Percentiles rank a stretch among this genome's conserved stretches.
Evolutionary conservation across 2,888 invertebrate genomes (phyloP).

Genomic region (Tortricodes alternella): DNA sequence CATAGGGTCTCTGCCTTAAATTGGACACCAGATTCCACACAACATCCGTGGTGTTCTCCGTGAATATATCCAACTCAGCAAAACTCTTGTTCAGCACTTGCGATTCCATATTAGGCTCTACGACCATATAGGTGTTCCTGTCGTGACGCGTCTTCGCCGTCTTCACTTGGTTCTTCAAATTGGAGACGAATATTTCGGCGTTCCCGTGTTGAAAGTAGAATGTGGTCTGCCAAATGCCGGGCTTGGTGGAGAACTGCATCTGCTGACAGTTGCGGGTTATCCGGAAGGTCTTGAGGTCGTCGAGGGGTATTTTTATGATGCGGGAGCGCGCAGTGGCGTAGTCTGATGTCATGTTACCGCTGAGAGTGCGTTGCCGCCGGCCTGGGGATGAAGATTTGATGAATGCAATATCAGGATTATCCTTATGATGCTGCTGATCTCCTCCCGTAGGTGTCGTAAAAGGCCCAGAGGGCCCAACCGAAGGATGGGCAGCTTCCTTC

Average conservation of each 20-base stretch:
- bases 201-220: slow-evolving; percentile 95
- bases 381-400: slow-evolving; percentile 62
- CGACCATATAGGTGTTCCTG: slow-evolving; percentile 84
- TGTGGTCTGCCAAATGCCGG: slow-evolving; percentile 86
- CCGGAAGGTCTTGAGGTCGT: slow-evolving; percentile 69
- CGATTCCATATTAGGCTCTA: slow-evolving; percentile 84
- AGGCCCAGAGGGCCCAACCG: too few relatives aligned
- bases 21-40: slow-evolving; percentile 84
- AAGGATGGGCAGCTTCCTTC: too few relatives aligned
- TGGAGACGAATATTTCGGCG: slow-evolving; percentile 88
- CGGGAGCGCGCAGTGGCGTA: slow-evolving; percentile 70
- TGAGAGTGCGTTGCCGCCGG: slow-evolving; percentile 84
- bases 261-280: slow-evolving; percentile 70
- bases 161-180: slow-evolving; percentile 84
- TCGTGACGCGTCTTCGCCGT: slow-evolving; percentile 88
- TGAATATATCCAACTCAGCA: slow-evolving; percentile 92
- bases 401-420: too few relatives aligned
- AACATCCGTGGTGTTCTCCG: slow-evolving; percentile 85
- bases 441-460: too few relatives aligned
- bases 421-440: too few relatives aligned
- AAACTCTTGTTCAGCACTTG: slow-evolving; percentile 91
- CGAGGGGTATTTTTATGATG: slow-evolving; percentile 66
- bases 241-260: slow-evolving; percentile 72
- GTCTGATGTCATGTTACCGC: slow-evolving; percentile 78
- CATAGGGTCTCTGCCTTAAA: slow-evolving; percentile 86